These are phyloP conservation scores for Drosophila grimshawi DNA, from an alignment of 1,140 invertebrate species.

Conservation along the genomic window DNA sequence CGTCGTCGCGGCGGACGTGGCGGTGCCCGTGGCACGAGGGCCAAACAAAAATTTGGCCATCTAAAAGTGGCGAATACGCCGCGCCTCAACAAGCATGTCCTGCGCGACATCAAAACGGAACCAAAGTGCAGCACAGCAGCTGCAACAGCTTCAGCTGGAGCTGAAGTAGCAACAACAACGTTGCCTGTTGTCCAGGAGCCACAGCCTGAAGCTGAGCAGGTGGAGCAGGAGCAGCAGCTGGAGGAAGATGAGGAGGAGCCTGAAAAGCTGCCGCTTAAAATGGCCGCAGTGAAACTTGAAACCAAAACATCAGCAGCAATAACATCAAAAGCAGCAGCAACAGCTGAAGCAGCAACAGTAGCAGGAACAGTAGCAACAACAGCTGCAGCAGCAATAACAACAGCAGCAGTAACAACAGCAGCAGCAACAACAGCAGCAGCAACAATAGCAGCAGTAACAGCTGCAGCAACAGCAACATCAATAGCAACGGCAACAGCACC, in stretches of 20 bases:
- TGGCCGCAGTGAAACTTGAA: conserved; percentile 72
- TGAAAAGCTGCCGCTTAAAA: neutral
- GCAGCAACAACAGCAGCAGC: neutral
- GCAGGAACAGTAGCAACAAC: neutral
- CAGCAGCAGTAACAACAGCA: neutral
- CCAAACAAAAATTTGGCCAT: conserved; percentile 79
- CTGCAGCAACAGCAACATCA: neutral
- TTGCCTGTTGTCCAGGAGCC: neutral
- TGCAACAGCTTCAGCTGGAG: neutral
- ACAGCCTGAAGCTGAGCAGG: conserved; percentile 2
- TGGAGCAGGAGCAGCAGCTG: neutral
- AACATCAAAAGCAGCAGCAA: conserved; percentile 2
- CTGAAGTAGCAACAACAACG: neutral
- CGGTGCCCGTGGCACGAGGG: conserved; percentile 54
- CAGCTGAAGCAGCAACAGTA: conserved; percentile 23
- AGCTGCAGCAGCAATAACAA: neutral
- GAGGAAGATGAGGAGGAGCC: conserved; percentile 43
- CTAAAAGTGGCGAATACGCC: conserved; percentile 75
- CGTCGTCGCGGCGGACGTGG: conserved; percentile 67
- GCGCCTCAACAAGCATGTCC: conserved; percentile 61
- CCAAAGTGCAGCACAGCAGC: conserved; percentile 70
- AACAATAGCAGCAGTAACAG: neutral
- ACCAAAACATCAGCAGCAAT: conserved; percentile 61
- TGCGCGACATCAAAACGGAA: conserved; percentile 82
- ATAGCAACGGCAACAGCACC: conserved; percentile 1